Evolutionary conservation across 2,888 invertebrate species (phyloP).

Genomic region (Papilio demoleus): DNA sequence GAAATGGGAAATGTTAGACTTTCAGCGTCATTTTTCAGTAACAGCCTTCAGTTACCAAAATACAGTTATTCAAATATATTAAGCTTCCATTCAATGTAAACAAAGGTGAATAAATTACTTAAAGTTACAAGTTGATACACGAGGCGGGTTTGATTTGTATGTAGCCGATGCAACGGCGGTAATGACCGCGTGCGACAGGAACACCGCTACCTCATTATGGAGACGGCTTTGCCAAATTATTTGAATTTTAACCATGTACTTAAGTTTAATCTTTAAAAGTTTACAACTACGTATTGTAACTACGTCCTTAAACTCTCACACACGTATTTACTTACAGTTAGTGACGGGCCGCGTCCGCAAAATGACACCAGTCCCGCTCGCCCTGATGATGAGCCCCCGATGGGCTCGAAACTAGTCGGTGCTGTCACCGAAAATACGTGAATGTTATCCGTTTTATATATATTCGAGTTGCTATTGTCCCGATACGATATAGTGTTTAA

Average conservation of each 20-base stretch:
- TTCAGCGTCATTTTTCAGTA: background rate
- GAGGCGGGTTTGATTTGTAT: slow-evolving; percentile 48
- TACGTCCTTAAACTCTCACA: no score
- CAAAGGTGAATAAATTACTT: slow-evolving; percentile 43
- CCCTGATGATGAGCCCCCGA: no score
- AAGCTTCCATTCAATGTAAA: slow-evolving; percentile 1
- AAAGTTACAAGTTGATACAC: slow-evolving; percentile 43
- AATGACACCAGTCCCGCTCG: no score
- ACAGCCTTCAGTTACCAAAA: background rate
- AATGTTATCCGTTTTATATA: no score
- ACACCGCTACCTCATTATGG: slow-evolving; percentile 18
- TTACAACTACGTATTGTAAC: no score
- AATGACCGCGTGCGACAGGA: slow-evolving; percentile 47
- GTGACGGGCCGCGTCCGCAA: no score
- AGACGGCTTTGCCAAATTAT: slow-evolving; percentile 7
- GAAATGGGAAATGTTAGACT: background rate
- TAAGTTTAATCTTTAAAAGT: no score
- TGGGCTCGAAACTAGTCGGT: no score
- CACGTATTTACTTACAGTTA: no score
- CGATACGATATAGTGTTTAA: no score
- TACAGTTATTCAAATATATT: background rate
- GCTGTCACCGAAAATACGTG: no score
- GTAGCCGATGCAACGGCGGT: slow-evolving; percentile 45
- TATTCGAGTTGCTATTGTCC: no score
- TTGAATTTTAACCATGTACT: background rate